Evolutionary conservation across 2,113 vertebrate genomes (phyloP), one percentile per base, ranked within the genome.

Genomic region (Xiphophorus couchianus): DNA sequence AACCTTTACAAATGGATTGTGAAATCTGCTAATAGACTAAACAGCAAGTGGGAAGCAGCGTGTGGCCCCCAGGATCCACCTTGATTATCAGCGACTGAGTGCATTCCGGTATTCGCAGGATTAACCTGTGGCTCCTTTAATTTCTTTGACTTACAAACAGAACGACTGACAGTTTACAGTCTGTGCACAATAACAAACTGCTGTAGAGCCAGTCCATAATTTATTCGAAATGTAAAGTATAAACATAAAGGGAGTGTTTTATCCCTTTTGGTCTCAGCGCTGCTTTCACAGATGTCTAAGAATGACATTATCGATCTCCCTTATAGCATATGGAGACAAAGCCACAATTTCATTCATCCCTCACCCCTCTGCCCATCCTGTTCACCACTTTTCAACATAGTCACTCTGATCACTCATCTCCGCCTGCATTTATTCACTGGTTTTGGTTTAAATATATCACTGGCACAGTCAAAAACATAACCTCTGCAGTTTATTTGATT

Each of bases 221-320:
- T 29, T 76, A 83, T 90, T 85, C 73, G 71, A 73, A 77, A 87
- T 84, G 73, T 82, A 76, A 68, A 70, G 77, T 88, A 65, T 82
- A 79, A 17, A 19, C 81, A 81, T 48, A 73, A 65, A 62, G 84
- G 54, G 84, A 80, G 42, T 80, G 61, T 83, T 84, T 87, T 30
- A 73, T 83, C 85, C 86, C 81, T 78, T 0, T 39, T 39, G 67
- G 81, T 80, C 65, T 90, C 81, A 78, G 78, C 73, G 87, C 86
- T 91, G 85, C 86, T 86, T 91, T 90, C 81, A 89, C 86, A 87
- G 88, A 89, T 89, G 88, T 92, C 86, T 85, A 79, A 74, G 73
- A 12, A 60, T 86, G 83, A 92, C 91, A 87, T 81, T 84, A 87
- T 92, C 87, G 78, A 84, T 91, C 84, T 90, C 19, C 37, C 69